Conservation (phyloP, 1,140 invertebrate genomes). For the Myzus persicae region DNA sequence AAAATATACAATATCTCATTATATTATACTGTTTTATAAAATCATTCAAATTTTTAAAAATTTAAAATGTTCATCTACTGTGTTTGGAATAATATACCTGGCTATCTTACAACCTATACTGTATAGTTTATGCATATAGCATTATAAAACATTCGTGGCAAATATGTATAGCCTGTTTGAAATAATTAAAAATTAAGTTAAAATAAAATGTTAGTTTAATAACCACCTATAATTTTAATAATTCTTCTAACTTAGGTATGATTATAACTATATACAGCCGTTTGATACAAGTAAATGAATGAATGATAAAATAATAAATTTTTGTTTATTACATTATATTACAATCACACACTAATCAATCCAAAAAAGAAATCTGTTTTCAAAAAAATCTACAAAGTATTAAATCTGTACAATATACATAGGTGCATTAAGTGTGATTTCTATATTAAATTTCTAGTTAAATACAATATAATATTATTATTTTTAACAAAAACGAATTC, state of each 20-base stretch:
- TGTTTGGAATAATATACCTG: background rate
- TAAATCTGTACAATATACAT: background rate
- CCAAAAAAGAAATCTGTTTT: background rate
- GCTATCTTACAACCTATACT: background rate
- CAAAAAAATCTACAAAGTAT: background rate
- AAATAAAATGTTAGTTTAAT: background rate
- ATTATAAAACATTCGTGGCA: too few species aligned
- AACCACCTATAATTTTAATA: too few species aligned
- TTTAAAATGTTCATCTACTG: background rate
- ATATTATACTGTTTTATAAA: too few species aligned
- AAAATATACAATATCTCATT: too few species aligned
- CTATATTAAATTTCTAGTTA: too few species aligned
- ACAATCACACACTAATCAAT: background rate
- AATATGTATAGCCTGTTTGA: background rate
- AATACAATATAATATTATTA: too few species aligned
- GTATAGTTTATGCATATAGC: too few species aligned
- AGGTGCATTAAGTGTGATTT: background rate
- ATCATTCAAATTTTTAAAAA: background rate
- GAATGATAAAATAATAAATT: background rate
- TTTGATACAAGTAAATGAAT: background rate
- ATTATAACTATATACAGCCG: background rate
- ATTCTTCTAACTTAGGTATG: background rate
- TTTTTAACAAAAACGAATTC: too few species aligned
- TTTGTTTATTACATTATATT: background rate
- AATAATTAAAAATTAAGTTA: background rate